phyloP scores from a whole-genome alignment of 2,888 invertebrate species.

The Conistra vaccinii region DNA sequence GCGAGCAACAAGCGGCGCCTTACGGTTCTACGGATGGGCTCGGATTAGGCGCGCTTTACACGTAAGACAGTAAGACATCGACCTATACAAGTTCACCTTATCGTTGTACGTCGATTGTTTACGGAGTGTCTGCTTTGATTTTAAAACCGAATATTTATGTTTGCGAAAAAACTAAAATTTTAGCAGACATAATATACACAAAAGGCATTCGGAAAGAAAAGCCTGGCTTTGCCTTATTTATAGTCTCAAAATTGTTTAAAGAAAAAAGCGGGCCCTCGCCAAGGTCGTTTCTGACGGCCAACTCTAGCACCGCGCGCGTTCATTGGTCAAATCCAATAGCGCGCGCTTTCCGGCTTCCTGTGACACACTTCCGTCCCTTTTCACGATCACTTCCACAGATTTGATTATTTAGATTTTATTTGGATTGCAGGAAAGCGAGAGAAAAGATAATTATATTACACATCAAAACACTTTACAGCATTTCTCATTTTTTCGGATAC shows the following conservation, averaged over 20 bases:
- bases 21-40: conserved; percentile 76
- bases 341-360: no score
- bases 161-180: no score
- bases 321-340: no score
- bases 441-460: no score
- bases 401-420: no score
- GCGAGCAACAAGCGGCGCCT: conserved; percentile 87
- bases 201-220: neutral
- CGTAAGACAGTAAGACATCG: conserved; percentile 69
- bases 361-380: no score
- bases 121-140: conserved; percentile 22
- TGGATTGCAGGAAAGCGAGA: no score
- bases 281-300: no score
- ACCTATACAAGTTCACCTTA: conserved; percentile 47
- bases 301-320: no score
- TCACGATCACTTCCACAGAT: no score
- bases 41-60: conserved; percentile 85
- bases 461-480: neutral
- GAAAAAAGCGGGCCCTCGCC: neutral
- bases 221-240: neutral
- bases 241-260: neutral
- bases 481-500: neutral
- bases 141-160: neutral
- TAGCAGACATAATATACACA: no score
- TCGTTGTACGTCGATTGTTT: conserved; percentile 40